Evolutionary conservation across 2,888 invertebrate species (phyloP).

Genomic region (Leuctra nigra): DNA sequence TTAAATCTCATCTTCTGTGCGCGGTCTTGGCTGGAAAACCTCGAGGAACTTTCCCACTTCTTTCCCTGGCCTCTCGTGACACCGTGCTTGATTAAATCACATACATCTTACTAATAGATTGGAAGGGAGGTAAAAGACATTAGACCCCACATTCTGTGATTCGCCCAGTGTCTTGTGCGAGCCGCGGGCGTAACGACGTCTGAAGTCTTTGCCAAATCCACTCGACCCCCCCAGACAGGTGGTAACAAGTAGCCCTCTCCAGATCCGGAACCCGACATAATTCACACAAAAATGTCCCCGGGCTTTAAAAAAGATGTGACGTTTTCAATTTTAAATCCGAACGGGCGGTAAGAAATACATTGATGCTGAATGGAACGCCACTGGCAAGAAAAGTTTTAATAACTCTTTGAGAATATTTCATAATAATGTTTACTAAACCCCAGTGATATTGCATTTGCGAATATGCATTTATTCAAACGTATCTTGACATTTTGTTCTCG

Average conservation of each 20-base stretch:
- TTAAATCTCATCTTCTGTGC: not conserved
- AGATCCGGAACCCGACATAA: constrained; percentile 2
- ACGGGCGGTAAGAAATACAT: not conserved
- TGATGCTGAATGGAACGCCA: not conserved
- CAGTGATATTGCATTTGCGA: not conserved
- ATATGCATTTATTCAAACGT: constrained; percentile 6
- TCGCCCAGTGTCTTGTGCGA: constrained; percentile 12
- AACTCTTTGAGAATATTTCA: not conserved
- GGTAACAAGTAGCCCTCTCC: not conserved
- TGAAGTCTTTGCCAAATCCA: constrained; percentile 26
- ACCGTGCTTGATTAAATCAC: constrained; percentile 27
- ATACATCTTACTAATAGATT: constrained; percentile 27
- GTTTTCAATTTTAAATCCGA: constrained; percentile 13
- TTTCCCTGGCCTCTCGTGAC: constrained; percentile 19
- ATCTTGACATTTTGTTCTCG: not conserved
- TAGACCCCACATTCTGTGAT: not conserved
- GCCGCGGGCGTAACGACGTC: constrained; percentile 23
- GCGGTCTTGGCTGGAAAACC: not conserved
- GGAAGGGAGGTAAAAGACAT: constrained; percentile 20
- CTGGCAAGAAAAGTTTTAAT: not conserved
- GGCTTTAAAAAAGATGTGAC: constrained; percentile 12
- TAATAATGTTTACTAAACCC: constrained; percentile 5
- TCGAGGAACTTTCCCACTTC: no score
- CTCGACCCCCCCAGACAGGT: constrained; percentile 16
- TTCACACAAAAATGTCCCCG: constrained; percentile 12